Evolutionary conservation across 2,797 vertebrate genomes (phyloP), one percentile per base, ranked within the genome.

Genomic region (Meriones psammophilus): DNA sequence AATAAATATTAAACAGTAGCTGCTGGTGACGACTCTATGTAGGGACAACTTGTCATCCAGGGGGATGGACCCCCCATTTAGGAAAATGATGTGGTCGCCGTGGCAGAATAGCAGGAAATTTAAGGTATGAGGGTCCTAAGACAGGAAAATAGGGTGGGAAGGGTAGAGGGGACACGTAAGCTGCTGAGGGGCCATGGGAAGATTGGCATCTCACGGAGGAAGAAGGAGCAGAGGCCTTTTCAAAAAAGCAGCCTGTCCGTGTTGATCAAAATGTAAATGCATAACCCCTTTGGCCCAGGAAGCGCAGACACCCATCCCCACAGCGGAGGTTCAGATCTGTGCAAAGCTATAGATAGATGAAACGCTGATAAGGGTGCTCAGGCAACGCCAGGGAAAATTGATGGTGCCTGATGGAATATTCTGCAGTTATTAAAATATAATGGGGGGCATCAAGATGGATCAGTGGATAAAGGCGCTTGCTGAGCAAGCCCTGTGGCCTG

Each of bases 1-100:
- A 0, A 97, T 94, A 96, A 95, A 97, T 97, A 97, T 97, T 97
- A 79, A 97, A 94, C 88, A 96, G 86, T 4, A 89, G 93, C 76
- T 50, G 74, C 88, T 54, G 83, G 88, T 7, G 56, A 87, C 74
- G 58, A 36, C 89, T 94, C 93, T 92, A 4, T n/a, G 26, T 7
- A 79, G 92, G 86, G 80, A 66, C 89, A 78, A 62, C 73, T 54
- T 95, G 93, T 92, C 79, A 78, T 92, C 93, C 93, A 81, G 30
- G 73, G 89, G 50, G 78, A 88, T 0, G 22, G 71, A 66, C 54
- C 39, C 69, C 91, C 28, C 69, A 36, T 77, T 14, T 50, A 87
- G 83, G n/a, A 79, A 58, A 56, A 56, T 22, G 18, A 58, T 15
- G 2, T 62, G 89, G 73, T 93, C 85, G 76, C 83, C 22, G 6